Evolutionary conservation across 1,140 invertebrate species (phyloP), one percentile per base, ranked within the genome.

Genomic region (Zaprionus gabonicus): DNA sequence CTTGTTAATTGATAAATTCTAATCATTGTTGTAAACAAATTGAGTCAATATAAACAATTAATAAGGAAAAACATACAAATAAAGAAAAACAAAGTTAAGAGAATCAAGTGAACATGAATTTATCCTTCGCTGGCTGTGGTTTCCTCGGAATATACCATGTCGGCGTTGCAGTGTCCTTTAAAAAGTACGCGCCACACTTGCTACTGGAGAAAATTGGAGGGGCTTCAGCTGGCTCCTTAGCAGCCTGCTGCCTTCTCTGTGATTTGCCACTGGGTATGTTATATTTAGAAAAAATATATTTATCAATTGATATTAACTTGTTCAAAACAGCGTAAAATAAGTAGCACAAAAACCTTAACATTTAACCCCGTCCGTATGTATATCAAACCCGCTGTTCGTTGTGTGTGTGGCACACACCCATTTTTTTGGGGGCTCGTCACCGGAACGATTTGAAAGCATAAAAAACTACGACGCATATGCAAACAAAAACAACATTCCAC

Each of bases 101-200:
- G 6, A 25, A 3, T 17, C n/a, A 59, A 76, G 64, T 80, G 78
- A 73, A 88, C 69, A 92, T 97, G 96, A 99, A 99, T 96, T 95
- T 99, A 88, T 99, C 98, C 64, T 99, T 99, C 93, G 98, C 99
- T 91, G 98, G 98, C 67, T 99, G 99, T 94, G 99, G 99, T 67
- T 99, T 99, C 93, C 94, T 99, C 63, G 99, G 99, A 74, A 99
- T 99, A 91, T 99, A 99, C 93, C 99, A 99, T 94, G 97, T 99
- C 76, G 99, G 99, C 75, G 99, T 99, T 38, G 97, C 98, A 15
- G 97, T 97, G 65, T 99, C 98, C 94, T 97, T 99, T 82, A 96
- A 97, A 83, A 98, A 99, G 94, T 99, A 99, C 94, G 98, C 98
- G 5, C 98, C 99, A 15, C 97, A 99, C 93, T 94, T 99, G 66